Evolutionary conservation across 2,113 vertebrate genomes (phyloP).

Genomic region (Coregonus clupeaformis): DNA sequence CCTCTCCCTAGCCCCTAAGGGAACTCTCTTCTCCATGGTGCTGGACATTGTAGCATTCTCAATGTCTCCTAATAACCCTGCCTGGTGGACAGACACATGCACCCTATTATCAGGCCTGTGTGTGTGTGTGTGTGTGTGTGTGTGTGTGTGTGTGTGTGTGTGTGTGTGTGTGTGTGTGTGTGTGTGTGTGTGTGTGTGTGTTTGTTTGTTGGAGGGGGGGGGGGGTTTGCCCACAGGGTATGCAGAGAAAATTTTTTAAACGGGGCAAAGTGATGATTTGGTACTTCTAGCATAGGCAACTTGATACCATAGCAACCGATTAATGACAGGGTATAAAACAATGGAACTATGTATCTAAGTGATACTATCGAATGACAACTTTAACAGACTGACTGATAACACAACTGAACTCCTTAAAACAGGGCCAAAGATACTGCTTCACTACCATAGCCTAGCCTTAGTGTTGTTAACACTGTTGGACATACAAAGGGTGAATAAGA

Average conservation of each 20-base stretch:
- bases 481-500: background rate
- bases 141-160: slow-evolving; percentile 7
- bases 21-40: background rate
- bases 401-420: no score
- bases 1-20: slow-evolving; percentile 25
- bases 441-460: background rate
- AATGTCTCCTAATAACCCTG: slow-evolving; percentile 32
- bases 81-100: slow-evolving; percentile 12
- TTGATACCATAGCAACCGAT: no score
- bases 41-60: slow-evolving; percentile 24
- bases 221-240: background rate
- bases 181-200: slow-evolving; percentile 7
- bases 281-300: no score
- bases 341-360: no score
- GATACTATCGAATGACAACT: no score
- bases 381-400: no score
- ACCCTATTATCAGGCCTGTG: slow-evolving; percentile 9
- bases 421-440: background rate
- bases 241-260: no score
- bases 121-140: slow-evolving; percentile 8
- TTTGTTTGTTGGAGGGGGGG: background rate
- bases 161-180: background rate
- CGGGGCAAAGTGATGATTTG: no score
- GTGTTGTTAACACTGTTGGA: background rate
- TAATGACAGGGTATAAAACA: no score